Evolutionary conservation across 2,113 vertebrate genomes (phyloP), one percentile per base, ranked within the genome.

Genomic region (Camelus dromedarius): DNA sequence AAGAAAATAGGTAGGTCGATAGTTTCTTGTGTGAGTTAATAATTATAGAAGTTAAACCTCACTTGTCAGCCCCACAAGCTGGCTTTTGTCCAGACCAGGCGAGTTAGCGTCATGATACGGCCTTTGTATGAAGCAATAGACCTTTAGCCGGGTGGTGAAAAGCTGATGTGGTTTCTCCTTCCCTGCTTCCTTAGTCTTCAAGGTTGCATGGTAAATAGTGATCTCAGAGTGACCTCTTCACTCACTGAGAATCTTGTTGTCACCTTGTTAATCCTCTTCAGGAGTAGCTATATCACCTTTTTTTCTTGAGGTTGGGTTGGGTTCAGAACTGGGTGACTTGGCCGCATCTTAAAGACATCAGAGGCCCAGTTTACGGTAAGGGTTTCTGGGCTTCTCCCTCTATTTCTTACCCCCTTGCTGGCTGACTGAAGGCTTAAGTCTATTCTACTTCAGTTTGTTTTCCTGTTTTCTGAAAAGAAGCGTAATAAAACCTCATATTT

Each of bases 401-500:
- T 18, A 2, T 20, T 81, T 88, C 62, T 46, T 69, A 46, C 42
- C 58, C 28, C 54, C 24, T 50, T 56, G 15, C n/a, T 81, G 13
- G 38, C 18, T 75, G 46, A 85, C 5, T 76, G 67, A 15, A 70
- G n/a, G 32, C 42, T 89, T 42, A 24, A 19, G 30, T 64, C 60
- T 77, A 48, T 52, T 80, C 60, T 30, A 64, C 12, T 15, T 76
- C 58, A 56, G 3, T 56, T 84, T 96, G 19, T 35, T 89, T 96
- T 70, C 60, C 72, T 48, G 60, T 42, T 91, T 96, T 95, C 90
- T 91, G 13, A 35, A 91, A 84, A 96, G 73, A 30, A 89, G 24
- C 28, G 82, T 75, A 56, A 60, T 54, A 52, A 69, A 81, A 42
- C 14, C 58, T 80, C 7, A 42, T 50, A 26, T n/a, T 89, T 76